Base-by-base conservation (phyloP, 1,140 invertebrate genomes). In the Cyclina sinensis region DNA sequence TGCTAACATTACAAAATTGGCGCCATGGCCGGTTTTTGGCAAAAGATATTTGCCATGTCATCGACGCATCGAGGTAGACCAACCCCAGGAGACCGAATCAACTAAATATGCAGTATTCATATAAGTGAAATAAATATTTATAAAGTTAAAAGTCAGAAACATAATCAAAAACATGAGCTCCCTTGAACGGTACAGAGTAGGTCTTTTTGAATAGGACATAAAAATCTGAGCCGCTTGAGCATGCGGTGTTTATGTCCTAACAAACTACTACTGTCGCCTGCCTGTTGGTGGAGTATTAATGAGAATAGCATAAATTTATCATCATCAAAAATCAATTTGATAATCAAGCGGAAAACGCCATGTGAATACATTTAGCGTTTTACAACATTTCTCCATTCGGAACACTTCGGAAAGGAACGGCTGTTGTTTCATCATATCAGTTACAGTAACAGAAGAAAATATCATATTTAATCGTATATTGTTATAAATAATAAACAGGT, bases 1-100 rank as follows among this genome's bases (percentile, higher is more conserved):
- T 73, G 82, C 82, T 84, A 84, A 74, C 82, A 84, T 84, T 84
- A 84, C 82, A 54, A 48, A 84, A 73, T 70, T 70, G 82, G 82
- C 82, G 82, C 82, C 82, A 73, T 70, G n/a, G 65, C 21, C 35
- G 37, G 21, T 73, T 70, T 70, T 70, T 24, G 62, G 48, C 48
- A 70, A 65, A 59, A 18, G 46, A 43, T 70, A 73, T 73, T 70
- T 73, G 82, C 82, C 21, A 84, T 46, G 82, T 84, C 82, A 84
- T 57, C 35, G 82, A 14, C 62, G 68, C 48, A 48, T 24, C 43
- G 68, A 48, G 48, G 82, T 84, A 70, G 48, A 70, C 35, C 65
- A 43, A 27, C 43, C 48, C 37, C 65, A 39, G 82, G 82, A 32
- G 11, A 57, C 43, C 82, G 3, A 27, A 51, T 70, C 46, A 84